A percentile compares a stretch with the other conserved stretches of the same genome.
Evolutionary conservation across 2,113 vertebrate species (phyloP).

Genomic region (Tamias sibiricus): DNA sequence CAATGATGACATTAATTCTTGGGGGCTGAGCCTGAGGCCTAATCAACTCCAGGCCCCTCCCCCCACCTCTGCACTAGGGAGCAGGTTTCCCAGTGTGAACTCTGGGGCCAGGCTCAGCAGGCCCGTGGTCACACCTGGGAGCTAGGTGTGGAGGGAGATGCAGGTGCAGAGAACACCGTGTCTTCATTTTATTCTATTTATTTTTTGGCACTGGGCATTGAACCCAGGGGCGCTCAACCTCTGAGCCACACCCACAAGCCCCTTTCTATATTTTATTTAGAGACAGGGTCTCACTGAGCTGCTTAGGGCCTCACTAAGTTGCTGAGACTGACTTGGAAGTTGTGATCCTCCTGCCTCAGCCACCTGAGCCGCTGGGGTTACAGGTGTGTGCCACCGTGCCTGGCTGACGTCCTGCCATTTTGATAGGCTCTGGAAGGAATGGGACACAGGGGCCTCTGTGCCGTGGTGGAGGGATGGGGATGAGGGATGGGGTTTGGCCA

Average conservation of each 20-base stretch:
- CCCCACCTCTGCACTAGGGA: neutral
- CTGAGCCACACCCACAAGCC: too few relatives aligned
- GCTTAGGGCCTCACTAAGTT: too few relatives aligned
- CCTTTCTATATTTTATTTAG: too few relatives aligned
- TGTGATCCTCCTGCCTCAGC: too few relatives aligned
- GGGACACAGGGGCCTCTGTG: neutral
- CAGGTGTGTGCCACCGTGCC: too few relatives aligned
- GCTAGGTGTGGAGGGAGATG: neutral
- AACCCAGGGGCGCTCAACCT: too few relatives aligned
- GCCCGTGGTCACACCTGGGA: neutral
- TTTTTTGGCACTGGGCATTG: too few relatives aligned
- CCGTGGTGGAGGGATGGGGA: neutral
- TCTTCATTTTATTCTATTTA: too few relatives aligned
- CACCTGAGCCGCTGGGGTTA: too few relatives aligned
- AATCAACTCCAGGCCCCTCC: neutral
- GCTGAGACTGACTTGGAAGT: too few relatives aligned
- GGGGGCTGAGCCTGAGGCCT: neutral
- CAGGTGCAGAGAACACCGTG: neutral
- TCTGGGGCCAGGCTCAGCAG: neutral
- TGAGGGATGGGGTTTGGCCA: neutral
- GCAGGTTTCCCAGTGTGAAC: neutral
- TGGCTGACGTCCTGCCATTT: neutral
- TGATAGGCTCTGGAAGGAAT: neutral
- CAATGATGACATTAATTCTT: neutral
- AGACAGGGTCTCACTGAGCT: too few relatives aligned